Evolutionary conservation across 2,797 vertebrate species (phyloP), one percentile per base, ranked within the genome.

Genomic region (Eulemur coronatus): DNA sequence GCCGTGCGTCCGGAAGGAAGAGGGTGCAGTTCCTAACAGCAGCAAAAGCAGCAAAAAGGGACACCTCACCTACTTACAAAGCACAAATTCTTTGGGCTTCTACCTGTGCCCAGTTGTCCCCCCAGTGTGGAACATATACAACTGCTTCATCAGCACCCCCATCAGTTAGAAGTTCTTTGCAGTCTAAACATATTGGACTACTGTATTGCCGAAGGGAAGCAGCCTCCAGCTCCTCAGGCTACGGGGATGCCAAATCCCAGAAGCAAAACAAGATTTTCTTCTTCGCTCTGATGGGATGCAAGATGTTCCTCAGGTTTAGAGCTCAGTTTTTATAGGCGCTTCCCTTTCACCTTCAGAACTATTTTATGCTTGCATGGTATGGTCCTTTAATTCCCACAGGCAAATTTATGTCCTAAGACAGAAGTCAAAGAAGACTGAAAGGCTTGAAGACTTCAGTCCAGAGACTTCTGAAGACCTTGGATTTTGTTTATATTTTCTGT

Each of bases 211-310:
- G 48, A 70, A 50, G 11, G n/a, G 4, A 92, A 95, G 69, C 22
- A 38, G 30, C 15, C 9, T 61, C 76, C n/a, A 76, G 28, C 38
- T 65, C 22, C 43, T 26, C 24, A n/a, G 26, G 12, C 17, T 14
- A 33, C 0, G 69, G 30, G 4, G 18, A 35, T 28, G 41, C 59
- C 61, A 92, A 88, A 69, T 80, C 30, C 48, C 78, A 72, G 26
- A 81, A 24, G 46, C 57, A 84, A 88, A 94, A 79, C 43, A 57
- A 95, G 35, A 38, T 38, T 96, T 76, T 52, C 82, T 55, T 75
- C 55, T 52, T 33, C 85, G 48, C 38, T 79, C 43, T 82, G 20
- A 72, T 35, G 35, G 33, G 55, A 92, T 5, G 20, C 30, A 76
- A 38, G 43, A 55, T 82, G 41, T 81, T 43, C 94, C 73, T 88